Base-by-base conservation (phyloP, 2,113 vertebrate species). In the Gadus macrocephalus region DNA sequence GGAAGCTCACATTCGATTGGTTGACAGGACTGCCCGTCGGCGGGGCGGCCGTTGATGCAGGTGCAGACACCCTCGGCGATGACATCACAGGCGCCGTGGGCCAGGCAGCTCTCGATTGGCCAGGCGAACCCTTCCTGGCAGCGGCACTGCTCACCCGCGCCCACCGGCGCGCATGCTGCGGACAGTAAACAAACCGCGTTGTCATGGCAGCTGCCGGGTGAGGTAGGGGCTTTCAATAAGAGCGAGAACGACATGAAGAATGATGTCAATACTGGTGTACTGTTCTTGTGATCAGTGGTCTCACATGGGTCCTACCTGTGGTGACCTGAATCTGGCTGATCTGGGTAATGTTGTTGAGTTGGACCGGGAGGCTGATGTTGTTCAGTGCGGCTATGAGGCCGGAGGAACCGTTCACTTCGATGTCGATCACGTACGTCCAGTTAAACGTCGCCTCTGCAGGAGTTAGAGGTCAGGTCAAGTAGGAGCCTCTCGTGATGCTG, bases 51-150 rank as follows among this genome's bases (percentile, higher is more conserved):
- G 16, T 65, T 82, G 79, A 91, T 88, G 25, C 91, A 92, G 0
- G 19, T 38, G 53, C 91, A 92, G 0, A 71, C 31, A 49, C 19
- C 62, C 8, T 79, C 12, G n/a, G 1, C 64, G 22, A 81, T 31
- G 2, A 27, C 55, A 67, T 79, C 76, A 73, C 87, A 91, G 42
- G 82, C 60, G 56, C 80, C 79, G 5, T 90, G 86, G 9, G 63
- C 53, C 0, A 19, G 12, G 38, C 90, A 92, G 67, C 42, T 78
- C 2, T 9, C 8, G 17, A 68, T 19, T 0, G 89, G 65, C 88
- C 88, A 91, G 35, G 65, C 65, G 66, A 73, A 88, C 69, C 78
- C 79, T 19, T 88, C 79, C 42, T 89, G 82, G 78, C 90, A 92
- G 62, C 5, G 63, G 71, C 91, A 92, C 75, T 81, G 80, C 78